phyloP scores from a whole-genome alignment of 2,888 invertebrate genomes.

The Drosophila engyochracea region DNA sequence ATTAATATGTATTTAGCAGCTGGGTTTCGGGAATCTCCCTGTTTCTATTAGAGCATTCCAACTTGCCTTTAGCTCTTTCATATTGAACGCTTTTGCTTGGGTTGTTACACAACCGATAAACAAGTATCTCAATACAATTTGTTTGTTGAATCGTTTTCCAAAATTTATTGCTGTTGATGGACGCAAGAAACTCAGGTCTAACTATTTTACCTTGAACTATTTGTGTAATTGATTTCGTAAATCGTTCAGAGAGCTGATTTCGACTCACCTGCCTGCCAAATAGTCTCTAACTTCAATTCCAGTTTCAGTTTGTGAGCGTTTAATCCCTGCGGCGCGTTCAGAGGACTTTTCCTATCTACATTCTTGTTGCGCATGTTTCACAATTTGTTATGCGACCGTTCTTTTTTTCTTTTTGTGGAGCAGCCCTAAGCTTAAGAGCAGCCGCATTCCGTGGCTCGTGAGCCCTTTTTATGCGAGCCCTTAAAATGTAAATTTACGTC shows the following conservation, averaged over 20 bases:
- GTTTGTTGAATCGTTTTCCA: not conserved
- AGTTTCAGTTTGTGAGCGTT: slow-evolving; percentile 17
- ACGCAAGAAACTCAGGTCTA: not conserved
- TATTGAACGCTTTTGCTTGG: not conserved
- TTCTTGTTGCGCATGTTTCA: slow-evolving; percentile 63
- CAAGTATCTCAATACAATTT: not conserved
- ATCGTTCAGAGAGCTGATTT: not conserved
- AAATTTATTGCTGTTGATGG: not conserved
- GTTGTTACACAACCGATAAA: not conserved
- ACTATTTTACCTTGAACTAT: not conserved
- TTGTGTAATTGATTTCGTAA: slow-evolving; percentile 25
- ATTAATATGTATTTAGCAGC: no score
- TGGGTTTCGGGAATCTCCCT: not conserved
- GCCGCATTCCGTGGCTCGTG: slow-evolving; percentile 37
- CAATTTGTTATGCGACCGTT: slow-evolving; percentile 47
- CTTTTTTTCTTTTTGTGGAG: slow-evolving; percentile 1
- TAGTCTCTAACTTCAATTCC: slow-evolving; percentile 4
- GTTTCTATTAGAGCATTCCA: not conserved
- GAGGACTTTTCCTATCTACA: slow-evolving; percentile 32
- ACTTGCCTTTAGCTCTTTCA: not conserved
- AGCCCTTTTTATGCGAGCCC: slow-evolving; percentile 59
- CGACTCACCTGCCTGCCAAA: not conserved
- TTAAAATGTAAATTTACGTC: slow-evolving; percentile 75
- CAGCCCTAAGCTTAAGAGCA: slow-evolving; percentile 16
- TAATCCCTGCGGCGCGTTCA: slow-evolving; percentile 55